Evolutionary conservation across 2,113 vertebrate genomes (phyloP), one percentile per base, ranked within the genome.

Genomic region (Microcebus lehilahytsara): DNA sequence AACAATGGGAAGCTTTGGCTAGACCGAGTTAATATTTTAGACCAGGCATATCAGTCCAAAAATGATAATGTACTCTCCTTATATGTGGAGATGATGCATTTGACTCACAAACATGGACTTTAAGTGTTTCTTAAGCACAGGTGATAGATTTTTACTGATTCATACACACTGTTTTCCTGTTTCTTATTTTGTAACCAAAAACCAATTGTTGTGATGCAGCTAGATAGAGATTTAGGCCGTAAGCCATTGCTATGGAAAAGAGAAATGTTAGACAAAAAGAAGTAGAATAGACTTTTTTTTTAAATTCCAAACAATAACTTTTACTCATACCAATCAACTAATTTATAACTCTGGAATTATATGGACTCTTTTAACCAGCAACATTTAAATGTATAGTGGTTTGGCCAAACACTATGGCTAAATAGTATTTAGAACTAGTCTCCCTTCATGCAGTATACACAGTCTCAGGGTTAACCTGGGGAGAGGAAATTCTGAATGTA

Each of bases 401-500:
- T 96, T 93, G 34, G 75, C 1, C 51, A 95, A 72, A 79, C 37
- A 78, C 20, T 66, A 3, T 46, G 6, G 9, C 58, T 95, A 64
- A 96, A 92, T 84, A 25, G 69, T 86, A 87, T 30, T 86, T 42
- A 89, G 5, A 95, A 49, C 32, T 77, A 90, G 20, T 84, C n/a
- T 87, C 9, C 14, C 69, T 94, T 93, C 51, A 80, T 95, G 42
- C 37, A 86, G 14, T 94, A 46, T 95, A 25, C n/a, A 85, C 14
- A 77, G 46, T 81, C 66, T 91, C 37, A 81, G 9, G 34, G 16
- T 85, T 93, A 96, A 77, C 23, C 16, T 49, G 20, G 8, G 32
- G 13, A 91, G 20, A 93, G 4, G 37, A 96, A 91, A 51, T 94
- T 92, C 25, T 51, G 78, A 95, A 85, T 89, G 32, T 83, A 74